Percentiles rank a stretch among this genome's conserved stretches.
Evolutionary conservation across 2,888 invertebrate species (phyloP).

Genomic region (Trissoscelio sp.): DNA sequence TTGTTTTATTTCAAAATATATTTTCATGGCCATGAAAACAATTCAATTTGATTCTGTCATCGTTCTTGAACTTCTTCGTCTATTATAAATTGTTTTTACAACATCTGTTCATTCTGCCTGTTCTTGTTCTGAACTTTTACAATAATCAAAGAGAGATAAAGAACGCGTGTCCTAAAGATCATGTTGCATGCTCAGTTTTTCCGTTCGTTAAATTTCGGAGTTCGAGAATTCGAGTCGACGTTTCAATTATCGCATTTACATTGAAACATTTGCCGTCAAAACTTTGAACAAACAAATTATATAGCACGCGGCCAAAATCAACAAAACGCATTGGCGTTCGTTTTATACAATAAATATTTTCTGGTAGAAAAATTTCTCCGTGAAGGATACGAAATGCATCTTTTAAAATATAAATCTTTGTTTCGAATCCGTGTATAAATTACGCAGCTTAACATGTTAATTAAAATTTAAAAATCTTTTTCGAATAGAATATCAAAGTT

Average conservation of each 20-base stretch:
- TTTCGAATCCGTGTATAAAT: constrained; percentile 25
- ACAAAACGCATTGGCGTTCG: constrained; percentile 21
- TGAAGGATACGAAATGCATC: constrained; percentile 7
- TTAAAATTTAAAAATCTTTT: constrained; percentile 47
- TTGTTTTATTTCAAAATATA: too few species aligned
- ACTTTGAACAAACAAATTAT: constrained; percentile 13
- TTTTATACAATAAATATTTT: constrained; percentile 33
- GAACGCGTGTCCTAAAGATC: constrained; percentile 47
- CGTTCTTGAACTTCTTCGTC: constrained; percentile 1
- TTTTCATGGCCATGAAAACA: too few species aligned
- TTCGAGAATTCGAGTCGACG: constrained; percentile 34
- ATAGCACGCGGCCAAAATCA: constrained; percentile 36
- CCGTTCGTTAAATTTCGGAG: constrained; percentile 40
- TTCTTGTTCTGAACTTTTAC: constrained; percentile 5
- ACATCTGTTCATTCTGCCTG: constrained; percentile 58
- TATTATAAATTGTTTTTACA: constrained; percentile 78
- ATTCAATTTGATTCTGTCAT: constrained; percentile 31
- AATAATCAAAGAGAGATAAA: constrained; percentile 61
- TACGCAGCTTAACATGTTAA: constrained; percentile 53
- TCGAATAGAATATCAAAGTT: constrained; percentile 61
- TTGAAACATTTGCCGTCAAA: constrained; percentile 21
- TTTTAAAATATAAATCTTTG: constrained; percentile 24
- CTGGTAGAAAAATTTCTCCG: constrained; percentile 18
- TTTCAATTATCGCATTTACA: too few species aligned
- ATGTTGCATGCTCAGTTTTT: constrained; percentile 27